These are phyloP conservation scores for Leptogaster cylindrica DNA, from an alignment of 2,888 invertebrate genomes.

Conservation along the genomic window DNA sequence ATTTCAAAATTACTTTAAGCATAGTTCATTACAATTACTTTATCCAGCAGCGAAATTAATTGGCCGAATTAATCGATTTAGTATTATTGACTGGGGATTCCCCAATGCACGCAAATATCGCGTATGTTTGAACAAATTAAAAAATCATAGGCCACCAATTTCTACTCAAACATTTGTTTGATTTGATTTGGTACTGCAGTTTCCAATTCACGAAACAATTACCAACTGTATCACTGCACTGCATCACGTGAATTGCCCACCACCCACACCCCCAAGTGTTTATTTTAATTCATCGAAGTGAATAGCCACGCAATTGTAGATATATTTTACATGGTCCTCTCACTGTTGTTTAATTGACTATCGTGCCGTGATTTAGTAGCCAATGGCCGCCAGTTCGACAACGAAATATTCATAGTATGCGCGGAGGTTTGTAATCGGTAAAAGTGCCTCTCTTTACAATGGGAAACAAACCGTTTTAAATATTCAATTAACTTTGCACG, in stretches of 20 bases:
- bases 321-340: neutral
- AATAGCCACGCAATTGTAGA: conserved; percentile 5
- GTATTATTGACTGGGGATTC: neutral
- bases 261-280: neutral
- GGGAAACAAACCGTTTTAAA: too few relatives aligned
- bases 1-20: conserved; percentile 13
- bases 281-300: neutral
- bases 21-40: conserved; percentile 16
- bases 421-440: too few relatives aligned
- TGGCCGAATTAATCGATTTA: conserved; percentile 6
- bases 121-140: neutral
- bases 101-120: neutral
- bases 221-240: conserved; percentile 12
- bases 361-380: conserved; percentile 4
- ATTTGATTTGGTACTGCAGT: neutral
- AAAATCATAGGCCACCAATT: neutral
- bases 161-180: neutral
- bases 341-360: conserved; percentile 11
- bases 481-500: conserved; percentile 16
- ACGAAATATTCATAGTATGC: neutral
- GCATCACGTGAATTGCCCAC: conserved; percentile 8
- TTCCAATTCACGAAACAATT: conserved; percentile 18
- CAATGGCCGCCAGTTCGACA: neutral
- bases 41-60: conserved; percentile 5
- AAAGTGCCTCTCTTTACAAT: neutral